phyloP scores from a whole-genome alignment of 2,888 invertebrate genomes.

The Nymphalis polychloros region DNA sequence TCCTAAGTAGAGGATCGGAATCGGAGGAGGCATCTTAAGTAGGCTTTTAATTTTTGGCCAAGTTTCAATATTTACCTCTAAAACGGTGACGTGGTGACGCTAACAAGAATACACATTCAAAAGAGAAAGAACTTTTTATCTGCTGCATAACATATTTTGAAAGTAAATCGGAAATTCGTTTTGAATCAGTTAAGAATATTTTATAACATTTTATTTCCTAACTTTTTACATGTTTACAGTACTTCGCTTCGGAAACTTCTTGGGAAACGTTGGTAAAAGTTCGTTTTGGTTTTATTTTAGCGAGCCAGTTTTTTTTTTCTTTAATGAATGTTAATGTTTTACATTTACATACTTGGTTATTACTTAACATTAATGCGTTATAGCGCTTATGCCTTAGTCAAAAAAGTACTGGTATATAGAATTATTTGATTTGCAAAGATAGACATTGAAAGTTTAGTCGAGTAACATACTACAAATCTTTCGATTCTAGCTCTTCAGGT shows the following conservation, averaged over 20 bases:
- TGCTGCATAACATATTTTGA: not conserved
- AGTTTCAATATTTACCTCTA: too few species aligned
- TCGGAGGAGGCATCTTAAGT: too few species aligned
- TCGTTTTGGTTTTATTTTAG: constrained; percentile 25
- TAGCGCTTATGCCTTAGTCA: too few species aligned
- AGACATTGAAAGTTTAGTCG: too few species aligned
- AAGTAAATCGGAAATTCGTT: constrained; percentile 8
- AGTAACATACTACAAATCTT: too few species aligned
- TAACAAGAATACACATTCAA: too few species aligned
- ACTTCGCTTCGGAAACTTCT: constrained; percentile 13
- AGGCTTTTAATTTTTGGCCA: too few species aligned
- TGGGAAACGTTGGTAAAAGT: constrained; percentile 19
- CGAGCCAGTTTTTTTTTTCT: constrained; percentile 17
- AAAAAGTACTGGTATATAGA: too few species aligned
- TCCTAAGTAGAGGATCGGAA: too few species aligned
- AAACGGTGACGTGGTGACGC: too few species aligned
- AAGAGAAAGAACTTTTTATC: not conserved
- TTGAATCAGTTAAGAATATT: constrained; percentile 12
- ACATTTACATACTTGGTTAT: constrained; percentile 28
- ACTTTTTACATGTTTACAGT: constrained; percentile 11
- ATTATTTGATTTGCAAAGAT: too few species aligned
- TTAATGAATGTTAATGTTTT: constrained; percentile 24
- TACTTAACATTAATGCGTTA: constrained; percentile 8
- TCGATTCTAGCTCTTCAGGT: too few species aligned
- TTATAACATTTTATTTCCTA: constrained; percentile 11